A percentile compares a stretch with the other conserved stretches of the same genome.
phyloP scores from a whole-genome alignment of 1,140 invertebrate species.

The Drosophila gunungcola region DNA sequence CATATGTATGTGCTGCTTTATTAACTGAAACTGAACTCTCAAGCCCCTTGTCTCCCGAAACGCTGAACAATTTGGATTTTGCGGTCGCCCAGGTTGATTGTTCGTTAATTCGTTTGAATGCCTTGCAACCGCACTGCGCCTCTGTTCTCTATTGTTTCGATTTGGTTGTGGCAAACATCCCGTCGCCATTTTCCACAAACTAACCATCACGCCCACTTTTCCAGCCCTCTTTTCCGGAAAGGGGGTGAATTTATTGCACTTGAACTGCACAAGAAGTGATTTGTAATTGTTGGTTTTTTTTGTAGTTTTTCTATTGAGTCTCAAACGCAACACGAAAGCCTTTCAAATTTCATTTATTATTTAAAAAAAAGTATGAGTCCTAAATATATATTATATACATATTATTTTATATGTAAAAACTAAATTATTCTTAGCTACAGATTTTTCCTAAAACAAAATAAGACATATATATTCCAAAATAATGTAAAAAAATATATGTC shows the following conservation, averaged over 20 bases:
- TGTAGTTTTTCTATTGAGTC: background rate
- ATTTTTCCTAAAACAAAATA: no score
- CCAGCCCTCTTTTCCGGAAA: background rate
- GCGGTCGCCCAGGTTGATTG: constrained; percentile 77
- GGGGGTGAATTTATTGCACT: constrained; percentile 40
- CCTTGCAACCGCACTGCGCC: constrained; percentile 67
- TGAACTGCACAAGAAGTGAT: constrained; percentile 47
- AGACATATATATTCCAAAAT: no score
- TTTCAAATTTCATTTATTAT: no score
- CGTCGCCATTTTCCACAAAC: constrained; percentile 1
- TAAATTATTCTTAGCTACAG: no score
- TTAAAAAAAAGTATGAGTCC: no score
- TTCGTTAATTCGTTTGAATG: constrained; percentile 79
- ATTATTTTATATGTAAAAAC: no score
- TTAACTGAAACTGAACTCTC: constrained; percentile 24
- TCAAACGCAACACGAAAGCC: background rate
- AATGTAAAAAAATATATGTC: no score
- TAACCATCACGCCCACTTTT: background rate
- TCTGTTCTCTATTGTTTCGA: constrained; percentile 32
- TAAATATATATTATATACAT: no score
- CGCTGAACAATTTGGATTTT: constrained; percentile 72
- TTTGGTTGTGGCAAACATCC: constrained; percentile 40
- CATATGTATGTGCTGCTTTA: constrained; percentile 13
- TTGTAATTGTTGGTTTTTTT: background rate
- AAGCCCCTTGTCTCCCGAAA: background rate